Conservation (phyloP, 2,113 vertebrate species). For the Acrocephalus arundinaceus region DNA sequence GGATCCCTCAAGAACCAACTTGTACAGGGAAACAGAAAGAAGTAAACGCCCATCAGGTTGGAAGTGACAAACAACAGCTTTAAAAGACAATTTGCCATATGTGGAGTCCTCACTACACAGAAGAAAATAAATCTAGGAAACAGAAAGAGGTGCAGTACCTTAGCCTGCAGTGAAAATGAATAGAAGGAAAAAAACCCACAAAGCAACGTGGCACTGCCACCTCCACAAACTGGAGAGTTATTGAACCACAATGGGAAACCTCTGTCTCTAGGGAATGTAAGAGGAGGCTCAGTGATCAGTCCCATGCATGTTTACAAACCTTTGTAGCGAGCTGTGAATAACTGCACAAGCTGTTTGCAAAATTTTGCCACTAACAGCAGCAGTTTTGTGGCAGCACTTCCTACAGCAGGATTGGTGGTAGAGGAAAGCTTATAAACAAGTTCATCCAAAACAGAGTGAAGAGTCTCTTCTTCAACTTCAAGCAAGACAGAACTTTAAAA, state of each 20-base stretch:
- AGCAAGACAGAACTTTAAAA: slow-evolving; percentile 77
- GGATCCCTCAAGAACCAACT: background rate
- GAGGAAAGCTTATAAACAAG: slow-evolving; percentile 87
- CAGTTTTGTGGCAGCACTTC: slow-evolving; percentile 79
- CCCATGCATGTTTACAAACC: slow-evolving; percentile 70
- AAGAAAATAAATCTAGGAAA: background rate
- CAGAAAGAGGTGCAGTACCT: background rate
- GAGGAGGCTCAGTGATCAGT: background rate
- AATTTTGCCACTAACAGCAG: slow-evolving; percentile 79
- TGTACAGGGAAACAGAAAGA: background rate
- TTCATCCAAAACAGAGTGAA: slow-evolving; percentile 86
- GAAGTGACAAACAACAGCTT: background rate
- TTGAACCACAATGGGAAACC: background rate
- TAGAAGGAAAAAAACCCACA: accelerated
- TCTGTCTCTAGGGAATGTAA: background rate
- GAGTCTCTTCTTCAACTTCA: slow-evolving; percentile 67
- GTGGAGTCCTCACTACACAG: background rate
- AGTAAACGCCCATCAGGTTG: background rate
- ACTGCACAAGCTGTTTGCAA: slow-evolving; percentile 69
- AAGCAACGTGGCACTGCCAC: background rate
- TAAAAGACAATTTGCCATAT: background rate
- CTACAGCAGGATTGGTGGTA: slow-evolving; percentile 79
- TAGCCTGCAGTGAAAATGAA: background rate
- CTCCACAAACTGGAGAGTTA: background rate
- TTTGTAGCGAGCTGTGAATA: slow-evolving; percentile 81